These are phyloP conservation scores for Idaea straminata DNA, from an alignment of 2,888 invertebrate species.

Conservation along the genomic window DNA sequence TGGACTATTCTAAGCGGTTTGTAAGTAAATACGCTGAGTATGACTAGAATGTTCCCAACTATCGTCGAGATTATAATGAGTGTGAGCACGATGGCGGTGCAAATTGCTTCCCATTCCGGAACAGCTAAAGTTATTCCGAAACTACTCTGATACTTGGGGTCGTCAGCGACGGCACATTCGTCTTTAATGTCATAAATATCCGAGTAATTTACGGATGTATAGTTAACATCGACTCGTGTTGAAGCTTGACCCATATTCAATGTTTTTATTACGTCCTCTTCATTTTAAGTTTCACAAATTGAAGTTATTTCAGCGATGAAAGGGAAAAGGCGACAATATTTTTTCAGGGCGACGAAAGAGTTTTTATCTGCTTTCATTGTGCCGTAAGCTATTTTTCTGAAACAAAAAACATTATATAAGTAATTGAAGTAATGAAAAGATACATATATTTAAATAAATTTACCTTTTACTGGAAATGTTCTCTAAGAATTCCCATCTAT, in stretches of 20 bases:
- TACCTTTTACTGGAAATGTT: conserved; percentile 54
- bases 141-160: conserved; percentile 81
- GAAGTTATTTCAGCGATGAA: conserved; percentile 39
- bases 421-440: neutral
- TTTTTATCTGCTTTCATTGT: conserved; percentile 44
- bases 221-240: conserved; percentile 56
- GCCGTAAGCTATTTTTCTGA: conserved; percentile 59
- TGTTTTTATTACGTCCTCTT: conserved; percentile 6
- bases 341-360: conserved; percentile 36
- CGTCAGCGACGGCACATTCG: conserved; percentile 64
- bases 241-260: conserved; percentile 61
- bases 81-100: conserved; percentile 89
- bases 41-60: conserved; percentile 95
- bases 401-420: conserved; percentile 42
- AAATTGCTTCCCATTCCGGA: conserved; percentile 91
- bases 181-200: conserved; percentile 64
- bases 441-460: conserved; percentile 30
- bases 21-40: conserved; percentile 97
- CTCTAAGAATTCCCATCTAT: conserved; percentile 55
- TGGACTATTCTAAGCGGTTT: conserved; percentile 95
- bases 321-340: conserved; percentile 38
- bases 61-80: conserved; percentile 93
- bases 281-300: conserved; percentile 7
- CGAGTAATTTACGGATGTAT: conserved; percentile 55
- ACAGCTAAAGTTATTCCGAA: conserved; percentile 87